Conservation (phyloP, 2,888 invertebrate species). For the Latrodectus elegans region DNA sequence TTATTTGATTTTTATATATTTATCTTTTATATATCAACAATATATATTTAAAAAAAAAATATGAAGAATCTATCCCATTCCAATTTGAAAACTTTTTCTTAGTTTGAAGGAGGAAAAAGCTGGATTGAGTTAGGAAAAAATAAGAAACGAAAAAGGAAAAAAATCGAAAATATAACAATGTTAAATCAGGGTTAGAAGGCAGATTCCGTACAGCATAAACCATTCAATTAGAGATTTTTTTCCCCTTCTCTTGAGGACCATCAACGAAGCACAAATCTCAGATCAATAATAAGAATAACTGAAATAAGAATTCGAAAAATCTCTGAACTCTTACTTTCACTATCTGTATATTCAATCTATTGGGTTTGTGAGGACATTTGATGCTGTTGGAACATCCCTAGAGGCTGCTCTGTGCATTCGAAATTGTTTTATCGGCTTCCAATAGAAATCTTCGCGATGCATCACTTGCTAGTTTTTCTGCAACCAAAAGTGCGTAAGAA, state of each 20-base stretch:
- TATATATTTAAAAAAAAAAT: no score
- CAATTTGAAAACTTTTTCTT: no score
- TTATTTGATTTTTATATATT: no score
- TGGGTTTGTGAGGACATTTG: neutral
- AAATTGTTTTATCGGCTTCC: slow-evolving; percentile 51
- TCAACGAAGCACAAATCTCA: neutral
- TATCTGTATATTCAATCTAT: neutral
- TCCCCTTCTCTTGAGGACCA: neutral
- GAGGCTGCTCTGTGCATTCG: slow-evolving; percentile 2
- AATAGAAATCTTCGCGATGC: slow-evolving; percentile 13
- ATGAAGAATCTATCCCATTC: no score
- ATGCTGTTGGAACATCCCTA: slow-evolving; percentile 24
- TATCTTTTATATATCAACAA: no score
- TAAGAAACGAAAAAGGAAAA: no score
- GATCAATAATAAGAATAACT: neutral
- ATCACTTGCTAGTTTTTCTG: neutral
- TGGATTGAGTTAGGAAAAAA: no score
- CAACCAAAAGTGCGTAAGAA: no score
- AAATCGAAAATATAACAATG: no score
- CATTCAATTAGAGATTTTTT: neutral
- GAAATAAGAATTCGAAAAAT: neutral
- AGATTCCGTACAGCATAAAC: no score
- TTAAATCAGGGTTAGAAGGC: no score
- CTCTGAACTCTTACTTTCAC: neutral
- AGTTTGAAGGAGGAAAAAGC: no score